These are phyloP conservation scores for Callithrix jacchus DNA, from an alignment of 2,113 vertebrate genomes.

Conservation along the genomic window DNA sequence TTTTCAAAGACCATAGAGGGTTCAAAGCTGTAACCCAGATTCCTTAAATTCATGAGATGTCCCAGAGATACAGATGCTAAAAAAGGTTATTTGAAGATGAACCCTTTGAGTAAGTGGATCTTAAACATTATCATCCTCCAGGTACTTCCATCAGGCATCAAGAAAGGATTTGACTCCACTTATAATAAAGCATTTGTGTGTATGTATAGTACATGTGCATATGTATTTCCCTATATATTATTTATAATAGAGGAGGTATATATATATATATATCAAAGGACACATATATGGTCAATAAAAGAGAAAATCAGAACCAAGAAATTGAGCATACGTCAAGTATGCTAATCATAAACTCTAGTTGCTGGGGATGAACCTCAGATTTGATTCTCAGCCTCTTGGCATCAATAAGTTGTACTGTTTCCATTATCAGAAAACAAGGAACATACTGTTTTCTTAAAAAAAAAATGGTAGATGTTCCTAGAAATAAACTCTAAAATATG, in stretches of 20 bases:
- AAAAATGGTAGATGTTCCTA: not conserved
- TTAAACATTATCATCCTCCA: not conserved
- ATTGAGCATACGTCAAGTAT: not conserved
- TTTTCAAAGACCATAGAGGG: not conserved
- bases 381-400: not conserved
- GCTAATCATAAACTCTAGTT: not conserved
- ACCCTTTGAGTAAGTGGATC: not conserved
- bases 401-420: not conserved
- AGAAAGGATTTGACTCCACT: not conserved
- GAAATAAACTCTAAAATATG: not conserved
- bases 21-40: not conserved
- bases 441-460: not conserved
- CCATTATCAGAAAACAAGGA: not conserved
- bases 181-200: not conserved
- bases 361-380: not conserved
- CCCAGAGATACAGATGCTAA: not conserved
- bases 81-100: not conserved
- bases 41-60: not conserved
- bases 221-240: not conserved
- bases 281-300: not conserved
- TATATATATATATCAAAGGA: not conserved
- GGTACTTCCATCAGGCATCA: not conserved
- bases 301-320: not conserved
- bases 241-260: not conserved
- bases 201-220: not conserved